These are phyloP conservation scores for Conomelus anceps DNA, from an alignment of 2,888 invertebrate genomes.

Conservation along the genomic window DNA sequence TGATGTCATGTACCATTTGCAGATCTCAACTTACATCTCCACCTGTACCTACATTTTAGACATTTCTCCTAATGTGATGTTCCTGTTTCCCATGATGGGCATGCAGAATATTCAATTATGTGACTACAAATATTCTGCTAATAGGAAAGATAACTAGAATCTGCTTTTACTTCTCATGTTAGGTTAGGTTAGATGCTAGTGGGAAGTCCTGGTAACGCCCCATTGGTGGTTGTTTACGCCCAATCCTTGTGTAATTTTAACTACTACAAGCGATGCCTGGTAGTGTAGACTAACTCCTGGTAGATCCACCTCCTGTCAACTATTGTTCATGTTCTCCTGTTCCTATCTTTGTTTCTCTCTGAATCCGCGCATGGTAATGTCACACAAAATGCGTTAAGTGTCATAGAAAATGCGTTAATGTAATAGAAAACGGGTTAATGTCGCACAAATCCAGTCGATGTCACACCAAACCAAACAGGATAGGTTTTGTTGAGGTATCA, in stretches of 20 bases:
- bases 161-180: not conserved
- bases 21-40: not conserved
- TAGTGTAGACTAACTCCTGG: too few species aligned
- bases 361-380: not conserved
- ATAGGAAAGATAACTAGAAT: not conserved
- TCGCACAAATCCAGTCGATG: not conserved
- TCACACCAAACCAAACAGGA: not conserved
- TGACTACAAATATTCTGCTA: not conserved
- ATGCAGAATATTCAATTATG: not conserved
- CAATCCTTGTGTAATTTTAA: not conserved
- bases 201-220: not conserved
- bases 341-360: too few species aligned
- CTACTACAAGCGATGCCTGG: not conserved
- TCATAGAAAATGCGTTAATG: not conserved
- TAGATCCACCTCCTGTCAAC: not conserved
- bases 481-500: not conserved
- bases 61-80: not conserved
- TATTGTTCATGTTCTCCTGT: not conserved
- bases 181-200: too few species aligned
- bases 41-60: not conserved
- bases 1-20: not conserved
- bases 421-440: not conserved
- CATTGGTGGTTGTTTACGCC: not conserved
- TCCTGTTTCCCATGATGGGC: not conserved
- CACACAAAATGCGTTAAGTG: too few species aligned